Base-by-base conservation (phyloP, 2,888 invertebrate species). In the Phortica magna region DNA sequence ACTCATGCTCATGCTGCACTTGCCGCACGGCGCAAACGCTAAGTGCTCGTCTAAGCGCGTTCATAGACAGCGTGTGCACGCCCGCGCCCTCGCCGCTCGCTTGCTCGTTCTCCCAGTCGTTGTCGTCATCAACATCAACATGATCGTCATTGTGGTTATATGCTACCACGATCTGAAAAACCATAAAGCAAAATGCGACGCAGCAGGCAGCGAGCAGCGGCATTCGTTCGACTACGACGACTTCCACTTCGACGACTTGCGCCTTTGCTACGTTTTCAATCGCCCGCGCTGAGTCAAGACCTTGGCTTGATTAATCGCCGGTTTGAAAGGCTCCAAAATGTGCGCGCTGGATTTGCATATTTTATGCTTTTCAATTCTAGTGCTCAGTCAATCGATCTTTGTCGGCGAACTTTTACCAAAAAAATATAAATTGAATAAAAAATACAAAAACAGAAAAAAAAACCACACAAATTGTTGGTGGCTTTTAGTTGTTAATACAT, bases 311-410 rank as follows among this genome's bases (percentile, higher is more conserved):
- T 83, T 87, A 83, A 82, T 83, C 82, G 84, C 85, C 83, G 85
- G 83, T 85, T 85, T 87, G 77, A 82, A 83, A 76, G 76, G 75
- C 64, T 74, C 39, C 39, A 75, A 57, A 61, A 12, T 5, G 61
- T 74, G 68, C 48, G 71, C 65, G 71, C 81, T 71, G 53, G 83
- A 84, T 87, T 87, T 87, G 87, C 87, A 86, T 87, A 87, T 86
- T 87, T 87, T 83, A 86, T 83, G 85, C 83, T 78, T 80, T 81
- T 83, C 86, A 83, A 77, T 81, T 80, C 80, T 78, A 75, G 77
- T 72, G 74, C 53, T 65, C 74, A 78, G 76, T 80, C 80, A 79
- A 83, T 82, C 80, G 78, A 80, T 80, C 80, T 83, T 48, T 80
- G 83, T 83, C 82, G 73, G 68, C 70, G 73, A 76, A 81, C 81